A percentile compares a stretch with the other conserved stretches of the same genome.
phyloP scores from a whole-genome alignment of 2,113 vertebrate genomes.

The Abramis brama region DNA sequence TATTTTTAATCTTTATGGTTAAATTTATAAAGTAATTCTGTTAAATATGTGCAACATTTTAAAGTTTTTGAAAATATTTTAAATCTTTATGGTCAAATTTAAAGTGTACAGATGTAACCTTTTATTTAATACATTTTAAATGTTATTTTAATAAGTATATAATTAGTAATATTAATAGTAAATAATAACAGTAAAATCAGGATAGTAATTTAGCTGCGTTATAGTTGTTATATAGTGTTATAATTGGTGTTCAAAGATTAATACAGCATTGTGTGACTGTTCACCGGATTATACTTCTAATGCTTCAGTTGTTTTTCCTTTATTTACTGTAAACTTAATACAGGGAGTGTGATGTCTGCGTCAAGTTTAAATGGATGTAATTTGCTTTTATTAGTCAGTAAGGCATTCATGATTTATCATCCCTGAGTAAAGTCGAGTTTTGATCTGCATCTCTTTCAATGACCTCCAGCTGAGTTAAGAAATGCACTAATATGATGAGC shows the following conservation, averaged over 20 bases:
- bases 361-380: background rate
- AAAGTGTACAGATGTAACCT: background rate
- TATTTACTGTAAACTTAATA: background rate
- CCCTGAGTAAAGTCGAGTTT: background rate
- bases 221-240: too few species aligned
- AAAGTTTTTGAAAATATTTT: too few species aligned
- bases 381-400: background rate
- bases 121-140: background rate
- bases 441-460: background rate
- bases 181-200: background rate
- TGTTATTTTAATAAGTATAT: background rate
- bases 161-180: background rate
- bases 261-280: background rate
- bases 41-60: too few species aligned
- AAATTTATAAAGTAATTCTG: background rate
- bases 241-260: too few species aligned
- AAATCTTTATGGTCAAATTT: background rate
- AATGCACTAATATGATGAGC: background rate
- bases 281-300: background rate
- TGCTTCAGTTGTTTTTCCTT: background rate
- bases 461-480: background rate
- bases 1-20: background rate
- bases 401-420: background rate
- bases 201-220: too few species aligned
- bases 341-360: background rate